Evolutionary conservation across 2,113 vertebrate genomes (phyloP).

Genomic region (Cochlearius cochlearius): DNA sequence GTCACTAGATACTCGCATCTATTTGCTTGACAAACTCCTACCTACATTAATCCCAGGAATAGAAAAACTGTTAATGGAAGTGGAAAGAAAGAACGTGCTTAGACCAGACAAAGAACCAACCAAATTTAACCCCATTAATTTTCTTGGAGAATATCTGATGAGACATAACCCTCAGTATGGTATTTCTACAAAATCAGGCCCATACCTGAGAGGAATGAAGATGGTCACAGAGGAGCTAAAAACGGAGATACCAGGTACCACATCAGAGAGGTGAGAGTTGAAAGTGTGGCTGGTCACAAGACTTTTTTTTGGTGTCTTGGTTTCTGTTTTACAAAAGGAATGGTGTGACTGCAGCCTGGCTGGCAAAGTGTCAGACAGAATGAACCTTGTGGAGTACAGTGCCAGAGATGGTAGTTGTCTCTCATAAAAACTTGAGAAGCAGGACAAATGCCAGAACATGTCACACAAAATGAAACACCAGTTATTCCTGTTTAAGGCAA

Average conservation of each 20-base stretch:
- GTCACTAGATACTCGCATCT: slow-evolving; percentile 55
- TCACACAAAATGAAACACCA: neutral
- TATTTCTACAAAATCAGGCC: slow-evolving; percentile 1
- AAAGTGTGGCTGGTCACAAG: neutral
- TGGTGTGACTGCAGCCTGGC: neutral
- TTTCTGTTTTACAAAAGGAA: neutral
- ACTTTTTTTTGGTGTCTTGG: neutral
- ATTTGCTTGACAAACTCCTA: slow-evolving; percentile 78
- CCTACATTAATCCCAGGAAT: slow-evolving; percentile 75
- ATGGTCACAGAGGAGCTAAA: slow-evolving; percentile 65
- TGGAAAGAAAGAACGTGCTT: slow-evolving; percentile 71
- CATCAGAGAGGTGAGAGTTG: slow-evolving; percentile 66
- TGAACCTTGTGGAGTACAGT: neutral
- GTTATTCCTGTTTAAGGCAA: neutral
- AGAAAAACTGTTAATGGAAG: slow-evolving; percentile 70
- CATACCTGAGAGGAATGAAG: slow-evolving; percentile 70
- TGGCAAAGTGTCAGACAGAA: neutral
- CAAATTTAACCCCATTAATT: slow-evolving; percentile 70
- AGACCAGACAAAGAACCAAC: neutral
- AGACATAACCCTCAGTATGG: slow-evolving; percentile 69
- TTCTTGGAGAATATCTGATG: slow-evolving; percentile 80
- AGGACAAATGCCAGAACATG: neutral
- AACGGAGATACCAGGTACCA: slow-evolving; percentile 32
- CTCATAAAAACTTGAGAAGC: neutral
- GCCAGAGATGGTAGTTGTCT: neutral